Evolutionary conservation across 2,113 vertebrate genomes (phyloP).

Genomic region (Mesoclemmys tuberculata): DNA sequence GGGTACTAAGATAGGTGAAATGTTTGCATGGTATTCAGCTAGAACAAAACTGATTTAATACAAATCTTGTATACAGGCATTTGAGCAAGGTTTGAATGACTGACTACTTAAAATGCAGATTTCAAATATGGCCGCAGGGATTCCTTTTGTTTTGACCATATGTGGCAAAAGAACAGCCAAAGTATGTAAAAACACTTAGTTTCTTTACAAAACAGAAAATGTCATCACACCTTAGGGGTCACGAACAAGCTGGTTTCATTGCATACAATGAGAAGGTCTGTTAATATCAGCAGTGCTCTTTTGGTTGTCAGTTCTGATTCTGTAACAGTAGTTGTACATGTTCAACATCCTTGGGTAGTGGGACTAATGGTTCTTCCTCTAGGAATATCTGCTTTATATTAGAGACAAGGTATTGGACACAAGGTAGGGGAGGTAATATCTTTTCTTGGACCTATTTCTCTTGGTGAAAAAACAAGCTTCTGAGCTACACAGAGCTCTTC

Average conservation of each 20-base stretch:
- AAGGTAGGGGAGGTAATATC: too few species aligned
- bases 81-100: not conserved
- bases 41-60: not conserved
- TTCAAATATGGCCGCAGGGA: not conserved
- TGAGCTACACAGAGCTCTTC: too few species aligned
- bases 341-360: not conserved
- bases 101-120: slow-evolving; percentile 32
- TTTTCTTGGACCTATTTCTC: too few species aligned
- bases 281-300: not conserved
- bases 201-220: slow-evolving; percentile 6
- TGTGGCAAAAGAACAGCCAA: slow-evolving; percentile 3
- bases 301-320: not conserved
- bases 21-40: slow-evolving; percentile 27
- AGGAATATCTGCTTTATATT: not conserved
- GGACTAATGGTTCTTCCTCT: not conserved
- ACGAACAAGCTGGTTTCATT: not conserved
- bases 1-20: not conserved
- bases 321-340: not conserved
- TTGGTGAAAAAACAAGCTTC: too few species aligned
- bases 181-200: not conserved
- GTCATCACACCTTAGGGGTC: not conserved
- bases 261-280: not conserved
- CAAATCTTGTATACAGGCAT: not conserved
- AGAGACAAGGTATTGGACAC: not conserved
- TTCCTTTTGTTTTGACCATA: slow-evolving; percentile 26